Evolutionary conservation across 2,888 invertebrate genomes (phyloP), one percentile per base, ranked within the genome.

Genomic region (Boloria euphrosyne): DNA sequence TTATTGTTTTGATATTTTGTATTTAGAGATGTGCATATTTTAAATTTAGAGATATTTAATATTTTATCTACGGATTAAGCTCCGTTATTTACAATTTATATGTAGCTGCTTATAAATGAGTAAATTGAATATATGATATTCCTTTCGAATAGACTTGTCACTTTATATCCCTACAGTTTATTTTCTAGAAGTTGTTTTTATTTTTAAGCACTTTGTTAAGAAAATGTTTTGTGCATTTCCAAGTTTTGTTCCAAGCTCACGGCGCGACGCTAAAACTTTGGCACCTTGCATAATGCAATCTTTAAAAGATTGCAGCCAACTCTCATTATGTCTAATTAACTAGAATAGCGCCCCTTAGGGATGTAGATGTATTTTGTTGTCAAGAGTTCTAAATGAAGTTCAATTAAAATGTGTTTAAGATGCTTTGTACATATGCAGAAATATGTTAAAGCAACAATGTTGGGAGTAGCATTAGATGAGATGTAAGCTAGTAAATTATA

Each of bases 381-480:
- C 46, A 54, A n/a, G 31, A 17, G 31, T 57, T 57, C 31, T 17
- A 62, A 47, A 62, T 46, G n/a, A 22, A 10, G 31, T 38, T 38
- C 10, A 38, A 38, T 10, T 38, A 38, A 38, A 38, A 38, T 38
- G 31, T 38, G 10, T 38, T 38, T 10, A 0, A 38, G 10, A 38
- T 10, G 31, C 31, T 38, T 38, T 38, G 31, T 38, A 38, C 2
- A 1, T 38, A 38, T 38, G 7, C 7, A 10, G 3, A 38, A 31
- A 38, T 38, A 38, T 38, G 31, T 22, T 16, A 16, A 6, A 47
- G 17, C 10, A 14, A 3, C 22, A 16, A 7, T 16, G 17, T 59
- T 59, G 76, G 81, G 83, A 89, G 89, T 86, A 86, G 86, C 86
- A 88, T 84, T 85, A 90, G 90, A 90, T 89, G 89, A 89, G 86